These are phyloP conservation scores for Caradrina clavipalpis DNA, from an alignment of 2,888 invertebrate species.

Conservation along the genomic window DNA sequence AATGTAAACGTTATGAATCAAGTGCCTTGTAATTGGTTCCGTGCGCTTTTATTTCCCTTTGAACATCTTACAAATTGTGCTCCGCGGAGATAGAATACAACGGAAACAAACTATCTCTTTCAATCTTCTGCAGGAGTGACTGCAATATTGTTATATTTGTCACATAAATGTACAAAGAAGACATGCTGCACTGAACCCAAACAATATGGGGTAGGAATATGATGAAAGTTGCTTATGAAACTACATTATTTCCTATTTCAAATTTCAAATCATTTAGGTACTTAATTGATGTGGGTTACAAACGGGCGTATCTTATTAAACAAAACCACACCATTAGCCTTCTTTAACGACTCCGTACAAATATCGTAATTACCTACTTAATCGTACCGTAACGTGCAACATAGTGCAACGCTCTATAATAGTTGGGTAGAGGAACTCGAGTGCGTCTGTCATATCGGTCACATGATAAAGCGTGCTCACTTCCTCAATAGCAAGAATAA, in stretches of 20 bases:
- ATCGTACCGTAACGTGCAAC: background rate
- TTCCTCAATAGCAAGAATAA: slow-evolving; percentile 64
- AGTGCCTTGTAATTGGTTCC: slow-evolving; percentile 9
- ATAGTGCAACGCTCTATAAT: slow-evolving; percentile 17
- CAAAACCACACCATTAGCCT: background rate
- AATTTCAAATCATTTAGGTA: no score
- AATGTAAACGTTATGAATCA: slow-evolving; percentile 31
- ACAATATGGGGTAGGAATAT: background rate
- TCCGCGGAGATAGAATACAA: slow-evolving; percentile 1
- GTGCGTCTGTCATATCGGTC: slow-evolving; percentile 43
- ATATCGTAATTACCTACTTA: background rate
- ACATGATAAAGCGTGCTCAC: slow-evolving; percentile 56
- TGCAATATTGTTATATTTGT: slow-evolving; percentile 8
- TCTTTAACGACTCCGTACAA: slow-evolving; percentile 9
- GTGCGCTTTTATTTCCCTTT: slow-evolving; percentile 24
- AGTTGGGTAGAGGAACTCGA: background rate
- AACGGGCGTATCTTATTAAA: background rate
- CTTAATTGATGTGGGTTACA: no score
- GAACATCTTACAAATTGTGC: slow-evolving; percentile 23
- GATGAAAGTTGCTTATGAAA: no score
- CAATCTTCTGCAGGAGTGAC: slow-evolving; percentile 3
- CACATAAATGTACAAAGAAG: background rate
- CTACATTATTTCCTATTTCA: no score
- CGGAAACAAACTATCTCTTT: slow-evolving; percentile 24
- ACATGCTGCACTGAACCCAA: background rate